Conservation (phyloP, 2,113 vertebrate genomes). For the Prunella himalayana region DNA sequence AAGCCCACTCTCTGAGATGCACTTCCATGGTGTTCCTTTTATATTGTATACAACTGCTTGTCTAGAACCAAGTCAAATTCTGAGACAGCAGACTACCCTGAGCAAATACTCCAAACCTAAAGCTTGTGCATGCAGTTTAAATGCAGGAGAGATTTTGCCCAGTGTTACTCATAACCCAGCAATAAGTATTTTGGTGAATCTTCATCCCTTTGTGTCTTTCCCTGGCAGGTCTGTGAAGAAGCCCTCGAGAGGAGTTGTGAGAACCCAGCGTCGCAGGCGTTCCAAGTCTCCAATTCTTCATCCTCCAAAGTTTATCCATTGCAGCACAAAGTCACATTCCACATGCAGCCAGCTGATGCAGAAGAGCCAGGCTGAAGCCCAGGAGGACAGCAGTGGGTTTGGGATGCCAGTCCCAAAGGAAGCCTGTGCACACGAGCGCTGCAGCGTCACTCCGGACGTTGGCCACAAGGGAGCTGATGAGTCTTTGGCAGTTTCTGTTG, state of each 20-base stretch:
- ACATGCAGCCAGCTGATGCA: constrained; percentile 75
- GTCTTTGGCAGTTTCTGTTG: constrained; percentile 34
- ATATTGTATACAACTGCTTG: not conserved
- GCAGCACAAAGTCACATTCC: constrained; percentile 74
- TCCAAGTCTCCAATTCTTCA: constrained; percentile 97
- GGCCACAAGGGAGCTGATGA: constrained; percentile 53
- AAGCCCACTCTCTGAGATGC: not conserved
- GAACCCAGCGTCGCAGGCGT: constrained; percentile 85
- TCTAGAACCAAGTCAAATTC: not conserved
- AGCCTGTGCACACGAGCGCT: constrained; percentile 25
- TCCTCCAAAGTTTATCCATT: constrained; percentile 92
- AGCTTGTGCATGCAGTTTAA: not conserved
- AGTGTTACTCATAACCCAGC: not conserved
- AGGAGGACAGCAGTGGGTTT: constrained; percentile 50
- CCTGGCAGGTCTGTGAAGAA: constrained; percentile 83
- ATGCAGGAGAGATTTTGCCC: not conserved
- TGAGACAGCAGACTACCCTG: not conserved
- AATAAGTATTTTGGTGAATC: not conserved
- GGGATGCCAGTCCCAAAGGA: constrained; percentile 69
- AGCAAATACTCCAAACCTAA: not conserved
- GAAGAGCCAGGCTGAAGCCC: constrained; percentile 73
- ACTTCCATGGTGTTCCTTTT: not conserved
- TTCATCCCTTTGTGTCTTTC: not conserved
- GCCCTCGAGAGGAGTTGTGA: constrained; percentile 79
- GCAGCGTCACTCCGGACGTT: constrained; percentile 51